These are phyloP conservation scores for Halcyon senegalensis DNA, from an alignment of 2,113 vertebrate genomes.

Conservation along the genomic window DNA sequence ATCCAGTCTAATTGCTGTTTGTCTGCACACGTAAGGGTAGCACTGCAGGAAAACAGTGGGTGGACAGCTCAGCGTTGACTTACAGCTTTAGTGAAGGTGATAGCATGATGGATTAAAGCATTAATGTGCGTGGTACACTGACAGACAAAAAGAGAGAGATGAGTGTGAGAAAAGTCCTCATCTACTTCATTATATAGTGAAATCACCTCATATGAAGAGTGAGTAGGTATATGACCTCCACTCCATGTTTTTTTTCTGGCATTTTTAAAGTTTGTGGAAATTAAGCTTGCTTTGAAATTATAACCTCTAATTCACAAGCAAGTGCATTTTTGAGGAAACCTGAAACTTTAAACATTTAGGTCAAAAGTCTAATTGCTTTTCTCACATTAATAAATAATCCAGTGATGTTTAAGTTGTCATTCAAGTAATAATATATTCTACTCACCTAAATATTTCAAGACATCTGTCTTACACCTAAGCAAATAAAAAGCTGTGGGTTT, in stretches of 20 bases:
- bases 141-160: background rate
- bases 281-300: background rate
- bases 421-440: background rate
- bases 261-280: background rate
- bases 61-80: constrained; percentile 1
- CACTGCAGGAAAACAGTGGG: constrained; percentile 9
- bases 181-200: background rate
- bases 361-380: background rate
- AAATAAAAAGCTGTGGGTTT: background rate
- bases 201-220: background rate
- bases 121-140: background rate
- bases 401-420: background rate
- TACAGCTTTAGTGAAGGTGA: constrained; percentile 30
- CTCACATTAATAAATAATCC: constrained; percentile 1
- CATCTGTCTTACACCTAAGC: background rate
- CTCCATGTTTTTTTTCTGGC: background rate
- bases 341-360: background rate
- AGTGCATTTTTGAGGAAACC: background rate
- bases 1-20: constrained; percentile 14
- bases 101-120: constrained; percentile 7
- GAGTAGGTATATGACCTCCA: background rate
- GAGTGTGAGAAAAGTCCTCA: background rate
- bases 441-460: constrained; percentile 4
- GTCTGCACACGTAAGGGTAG: background rate
- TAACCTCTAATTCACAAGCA: background rate